Base-by-base conservation (phyloP, 2,888 invertebrate genomes). In the Tenthredo distinguenda region DNA sequence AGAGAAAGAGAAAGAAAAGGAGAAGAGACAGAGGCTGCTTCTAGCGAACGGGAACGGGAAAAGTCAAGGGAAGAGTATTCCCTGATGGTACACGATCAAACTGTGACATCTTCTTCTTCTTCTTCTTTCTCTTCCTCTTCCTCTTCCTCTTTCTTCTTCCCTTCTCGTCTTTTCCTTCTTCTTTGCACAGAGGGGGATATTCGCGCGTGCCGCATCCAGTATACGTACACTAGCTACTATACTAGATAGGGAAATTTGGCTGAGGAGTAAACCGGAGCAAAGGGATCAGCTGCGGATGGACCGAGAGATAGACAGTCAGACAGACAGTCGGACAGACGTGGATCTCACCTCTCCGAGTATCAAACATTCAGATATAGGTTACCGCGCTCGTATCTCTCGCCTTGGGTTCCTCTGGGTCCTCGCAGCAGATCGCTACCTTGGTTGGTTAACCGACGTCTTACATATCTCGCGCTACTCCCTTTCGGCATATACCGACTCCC, bases 71-170 rank as follows among this genome's bases (percentile, higher is more conserved):
- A 34, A 26, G 68, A n/a, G 26, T 31, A 81, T 71, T 83, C 83
- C 83, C 81, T 37, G 84, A 76, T 87, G 50, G 79, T 86, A 83
- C 77, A 85, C 87, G 88, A 88, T 86, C 83, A 83, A 83, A 65
- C 83, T 68, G 68, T 83, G 68, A 83, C 83, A 83, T 83, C 31
- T 83, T 83, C 68, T 21, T 34, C 62, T 37, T 18, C 18, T 26
- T 21, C 6, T 58, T 31, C 37, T 34, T 50, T 40, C 7, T 26
- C n/a, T n/a, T 34, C 31, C n/a, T 83, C n/a, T 83, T 83, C 50
- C 5, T 15, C 43, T n/a, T 83, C n/a, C 50, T 68, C 62, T 34
- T 15, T 82, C 58, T 34, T 15, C 15, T 58, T 21, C 4, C 34
- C 34, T 31, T 34, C 21, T 34, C 6, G 26, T 7, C 10, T 31